These are phyloP conservation scores for Anomalospiza imberbis DNA, from an alignment of 2,797 vertebrate genomes.

Conservation along the genomic window DNA sequence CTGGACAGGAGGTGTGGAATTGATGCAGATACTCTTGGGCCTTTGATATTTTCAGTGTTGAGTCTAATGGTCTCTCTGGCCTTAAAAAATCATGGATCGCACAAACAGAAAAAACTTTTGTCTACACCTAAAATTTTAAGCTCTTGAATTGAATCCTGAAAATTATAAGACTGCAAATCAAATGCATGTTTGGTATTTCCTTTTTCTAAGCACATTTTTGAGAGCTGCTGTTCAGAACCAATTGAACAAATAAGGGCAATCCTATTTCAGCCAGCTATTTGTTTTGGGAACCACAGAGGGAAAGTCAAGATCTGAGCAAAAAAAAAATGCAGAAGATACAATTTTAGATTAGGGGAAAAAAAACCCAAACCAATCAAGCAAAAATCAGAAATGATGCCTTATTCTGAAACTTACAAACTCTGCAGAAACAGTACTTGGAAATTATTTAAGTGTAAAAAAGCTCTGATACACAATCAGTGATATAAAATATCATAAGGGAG, in stretches of 20 bases:
- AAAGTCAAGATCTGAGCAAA: neutral
- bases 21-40: neutral
- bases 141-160: neutral
- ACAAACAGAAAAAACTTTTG: neutral
- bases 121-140: neutral
- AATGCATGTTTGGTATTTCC: neutral
- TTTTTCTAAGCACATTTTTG: neutral
- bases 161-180: neutral
- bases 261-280: slow-evolving; percentile 18
- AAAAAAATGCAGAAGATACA: neutral
- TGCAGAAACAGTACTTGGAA: neutral
- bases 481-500: neutral
- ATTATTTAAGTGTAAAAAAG: neutral
- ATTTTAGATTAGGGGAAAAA: neutral
- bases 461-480: neutral
- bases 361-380: neutral
- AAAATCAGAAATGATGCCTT: neutral
- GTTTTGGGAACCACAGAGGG: slow-evolving; percentile 9
- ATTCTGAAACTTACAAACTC: neutral
- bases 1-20: neutral
- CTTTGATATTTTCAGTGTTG: neutral
- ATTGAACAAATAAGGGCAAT: slow-evolving; percentile 52
- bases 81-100: neutral
- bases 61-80: neutral
- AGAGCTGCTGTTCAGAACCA: slow-evolving; percentile 1